Conservation (phyloP, 2,797 vertebrate genomes). For the Erithacus rubecula region DNA sequence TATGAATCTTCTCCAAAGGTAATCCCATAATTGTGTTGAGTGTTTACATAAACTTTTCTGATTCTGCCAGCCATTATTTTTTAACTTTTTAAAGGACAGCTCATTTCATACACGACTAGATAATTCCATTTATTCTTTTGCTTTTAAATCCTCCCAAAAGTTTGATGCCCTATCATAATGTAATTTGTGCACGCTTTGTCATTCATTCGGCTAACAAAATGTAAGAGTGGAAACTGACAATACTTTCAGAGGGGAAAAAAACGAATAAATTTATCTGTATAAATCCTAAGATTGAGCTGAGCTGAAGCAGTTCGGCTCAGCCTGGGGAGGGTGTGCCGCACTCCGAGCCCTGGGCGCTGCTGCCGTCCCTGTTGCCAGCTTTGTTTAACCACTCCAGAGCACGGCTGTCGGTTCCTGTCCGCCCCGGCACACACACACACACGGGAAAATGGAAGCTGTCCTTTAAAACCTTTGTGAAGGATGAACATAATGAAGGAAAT, state of each 20-base stretch:
- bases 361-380: neutral
- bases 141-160: conserved; percentile 7
- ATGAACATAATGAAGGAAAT: conserved; percentile 69
- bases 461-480: conserved; percentile 71
- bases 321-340: neutral
- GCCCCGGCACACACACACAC: neutral
- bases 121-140: conserved; percentile 19
- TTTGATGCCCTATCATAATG: conserved; percentile 19
- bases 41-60: conserved; percentile 65
- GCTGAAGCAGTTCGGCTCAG: neutral
- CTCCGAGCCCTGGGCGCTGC: neutral
- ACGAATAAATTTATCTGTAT: neutral
- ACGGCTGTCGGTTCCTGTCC: neutral
- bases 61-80: conserved; percentile 56
- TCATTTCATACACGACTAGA: conserved; percentile 39
- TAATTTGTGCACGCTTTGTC: conserved; percentile 27
- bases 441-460: conserved; percentile 15
- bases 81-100: conserved; percentile 62
- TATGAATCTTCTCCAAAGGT: conserved; percentile 73
- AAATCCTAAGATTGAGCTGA: neutral
- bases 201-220: conserved; percentile 27
- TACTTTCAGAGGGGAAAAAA: conserved; percentile 37
- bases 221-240: neutral
- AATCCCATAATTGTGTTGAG: conserved; percentile 60
- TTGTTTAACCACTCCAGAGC: neutral